Percentiles rank a stretch among this genome's conserved stretches.
These are phyloP conservation scores for Bucorvus abyssinicus DNA, from an alignment of 2,797 vertebrate species.

Conservation along the genomic window DNA sequence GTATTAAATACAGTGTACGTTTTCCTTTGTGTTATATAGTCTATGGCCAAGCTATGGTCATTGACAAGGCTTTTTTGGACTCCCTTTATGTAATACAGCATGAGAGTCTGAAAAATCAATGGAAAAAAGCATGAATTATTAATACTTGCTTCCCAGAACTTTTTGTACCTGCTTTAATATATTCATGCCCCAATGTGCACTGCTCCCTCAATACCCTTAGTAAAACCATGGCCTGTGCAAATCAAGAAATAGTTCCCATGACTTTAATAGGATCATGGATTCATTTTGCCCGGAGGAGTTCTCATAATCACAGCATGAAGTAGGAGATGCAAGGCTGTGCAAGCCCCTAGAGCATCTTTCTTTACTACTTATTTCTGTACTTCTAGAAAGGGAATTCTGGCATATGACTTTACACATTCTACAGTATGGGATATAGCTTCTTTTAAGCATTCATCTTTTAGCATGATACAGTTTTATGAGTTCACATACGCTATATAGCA, in stretches of 20 bases:
- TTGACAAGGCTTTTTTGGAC: background rate
- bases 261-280: background rate
- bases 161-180: background rate
- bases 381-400: background rate
- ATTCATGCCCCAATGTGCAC: background rate
- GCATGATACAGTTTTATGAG: background rate
- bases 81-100: background rate
- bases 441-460: background rate
- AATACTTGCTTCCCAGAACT: background rate
- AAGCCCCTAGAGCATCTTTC: background rate
- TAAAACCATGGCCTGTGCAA: background rate
- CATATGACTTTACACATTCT: background rate
- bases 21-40: background rate
- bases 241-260: background rate
- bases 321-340: background rate
- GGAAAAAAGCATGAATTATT: background rate
- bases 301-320: background rate
- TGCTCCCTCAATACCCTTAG: background rate
- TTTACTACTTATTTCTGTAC: background rate
- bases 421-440: background rate
- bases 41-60: background rate
- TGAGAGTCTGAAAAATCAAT: background rate
- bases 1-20: background rate
- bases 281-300: background rate
- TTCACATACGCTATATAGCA: background rate